Evolutionary conservation across 1,140 invertebrate genomes (phyloP).

Genomic region (Tyrophagus putrescentiae): DNA sequence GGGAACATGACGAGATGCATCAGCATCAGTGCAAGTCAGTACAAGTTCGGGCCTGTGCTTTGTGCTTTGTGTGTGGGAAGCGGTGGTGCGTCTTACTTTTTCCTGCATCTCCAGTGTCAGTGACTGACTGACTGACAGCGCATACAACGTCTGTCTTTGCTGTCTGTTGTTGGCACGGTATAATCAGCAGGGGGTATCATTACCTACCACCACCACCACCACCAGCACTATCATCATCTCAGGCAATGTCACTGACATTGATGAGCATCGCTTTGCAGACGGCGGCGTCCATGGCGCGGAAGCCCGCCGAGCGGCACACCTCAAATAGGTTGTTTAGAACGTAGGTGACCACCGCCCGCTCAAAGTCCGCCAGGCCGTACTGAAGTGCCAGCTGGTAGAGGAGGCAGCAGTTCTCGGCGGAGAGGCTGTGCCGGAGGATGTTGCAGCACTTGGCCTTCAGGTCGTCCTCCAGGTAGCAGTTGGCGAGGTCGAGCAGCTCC

Average conservation of each 20-base stretch:
- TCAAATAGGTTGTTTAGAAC: slow-evolving; percentile 16
- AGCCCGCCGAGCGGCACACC: slow-evolving; percentile 1
- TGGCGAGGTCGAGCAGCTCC: slow-evolving; percentile 14
- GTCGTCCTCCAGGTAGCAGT: slow-evolving; percentile 14
- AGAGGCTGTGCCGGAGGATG: slow-evolving; percentile 2
- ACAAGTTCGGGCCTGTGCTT: too few species aligned
- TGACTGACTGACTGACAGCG: too few species aligned
- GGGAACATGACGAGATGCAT: too few species aligned
- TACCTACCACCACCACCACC: too few species aligned
- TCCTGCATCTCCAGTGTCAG: too few species aligned
- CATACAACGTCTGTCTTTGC: too few species aligned
- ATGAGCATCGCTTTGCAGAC: slow-evolving; percentile 13
- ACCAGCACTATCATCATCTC: too few species aligned
- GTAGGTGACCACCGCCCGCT: slow-evolving; percentile 3
- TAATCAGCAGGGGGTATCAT: too few species aligned
- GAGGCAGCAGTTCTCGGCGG: slow-evolving; percentile 1
- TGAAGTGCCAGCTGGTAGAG: background rate
- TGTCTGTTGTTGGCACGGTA: too few species aligned
- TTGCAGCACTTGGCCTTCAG: slow-evolving; percentile 13
- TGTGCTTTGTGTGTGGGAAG: too few species aligned
- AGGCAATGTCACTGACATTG: slow-evolving; percentile 12
- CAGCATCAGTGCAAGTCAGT: too few species aligned
- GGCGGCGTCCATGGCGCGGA: background rate
- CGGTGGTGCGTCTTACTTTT: too few species aligned
- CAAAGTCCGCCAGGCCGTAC: slow-evolving; percentile 13